These are phyloP conservation scores for Deilephila porcellus DNA, from an alignment of 2,888 invertebrate species.

Conservation along the genomic window DNA sequence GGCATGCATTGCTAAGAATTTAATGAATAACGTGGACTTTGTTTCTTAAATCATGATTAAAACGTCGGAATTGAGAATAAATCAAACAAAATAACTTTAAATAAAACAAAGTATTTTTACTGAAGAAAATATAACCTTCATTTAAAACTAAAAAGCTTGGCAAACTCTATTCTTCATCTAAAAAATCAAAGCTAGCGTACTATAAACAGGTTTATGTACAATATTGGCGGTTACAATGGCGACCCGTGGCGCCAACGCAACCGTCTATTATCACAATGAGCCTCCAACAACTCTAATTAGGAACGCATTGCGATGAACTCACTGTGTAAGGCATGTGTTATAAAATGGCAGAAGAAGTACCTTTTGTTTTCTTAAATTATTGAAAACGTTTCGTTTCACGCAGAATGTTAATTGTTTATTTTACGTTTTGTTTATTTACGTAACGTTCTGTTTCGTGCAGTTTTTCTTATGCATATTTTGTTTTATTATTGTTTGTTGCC, in stretches of 20 bases:
- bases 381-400: background rate
- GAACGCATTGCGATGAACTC: slow-evolving; percentile 22
- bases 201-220: background rate
- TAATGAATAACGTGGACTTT: too few species aligned
- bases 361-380: background rate
- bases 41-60: too few species aligned
- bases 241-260: slow-evolving; percentile 27
- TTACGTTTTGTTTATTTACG: background rate
- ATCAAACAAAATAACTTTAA: too few species aligned
- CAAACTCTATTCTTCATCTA: background rate
- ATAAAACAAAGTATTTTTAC: too few species aligned
- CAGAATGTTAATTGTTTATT: background rate
- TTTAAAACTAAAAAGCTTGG: background rate
- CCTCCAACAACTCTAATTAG: slow-evolving; percentile 24
- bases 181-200: background rate
- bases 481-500: too few species aligned
- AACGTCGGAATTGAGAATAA: too few species aligned
- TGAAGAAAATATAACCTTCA: too few species aligned
- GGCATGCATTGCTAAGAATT: background rate
- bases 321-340: slow-evolving; percentile 8
- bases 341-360: background rate
- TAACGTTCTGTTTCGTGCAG: too few species aligned
- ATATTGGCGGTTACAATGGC: slow-evolving; percentile 14
- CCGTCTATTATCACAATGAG: slow-evolving; percentile 26
- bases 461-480: too few species aligned